phyloP scores from a whole-genome alignment of 92 coral and sea anemone genomes.

The Isaurus tuberculatus region DNA sequence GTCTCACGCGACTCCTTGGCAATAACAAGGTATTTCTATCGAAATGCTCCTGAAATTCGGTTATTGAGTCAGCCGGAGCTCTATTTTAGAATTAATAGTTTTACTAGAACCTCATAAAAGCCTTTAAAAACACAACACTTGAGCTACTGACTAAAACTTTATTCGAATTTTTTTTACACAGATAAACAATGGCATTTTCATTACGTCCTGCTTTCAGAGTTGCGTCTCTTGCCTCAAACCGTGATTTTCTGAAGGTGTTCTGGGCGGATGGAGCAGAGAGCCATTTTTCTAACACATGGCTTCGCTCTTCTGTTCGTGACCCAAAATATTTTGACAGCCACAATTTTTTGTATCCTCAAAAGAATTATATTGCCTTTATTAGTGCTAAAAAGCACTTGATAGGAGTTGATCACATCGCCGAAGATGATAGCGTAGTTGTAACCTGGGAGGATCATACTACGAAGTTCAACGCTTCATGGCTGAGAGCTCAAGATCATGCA shows the following conservation, averaged over 20 bases:
- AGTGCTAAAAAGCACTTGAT: constrained; percentile 15
- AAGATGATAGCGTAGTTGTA: constrained; percentile 15
- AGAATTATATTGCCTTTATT: not conserved
- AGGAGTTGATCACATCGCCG: constrained; percentile 13
- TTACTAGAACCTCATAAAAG: not conserved
- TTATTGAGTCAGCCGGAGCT: too few species aligned
- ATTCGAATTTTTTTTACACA: not conserved
- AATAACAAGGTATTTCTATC: too few species aligned
- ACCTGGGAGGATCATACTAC: constrained; percentile 48
- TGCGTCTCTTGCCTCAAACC: not conserved
- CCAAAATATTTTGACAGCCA: constrained; percentile 18
- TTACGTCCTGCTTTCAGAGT: constrained; percentile 25
- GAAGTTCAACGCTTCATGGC: constrained; percentile 48
- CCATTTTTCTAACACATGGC: constrained; percentile 45
- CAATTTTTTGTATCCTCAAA: not conserved
- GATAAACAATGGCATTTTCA: not conserved
- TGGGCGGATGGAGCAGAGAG: constrained; percentile 48
- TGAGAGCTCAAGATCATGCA: constrained; percentile 32
- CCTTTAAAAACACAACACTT: not conserved
- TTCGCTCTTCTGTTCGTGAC: constrained; percentile 38
- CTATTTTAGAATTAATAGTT: too few species aligned
- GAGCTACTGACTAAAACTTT: not conserved
- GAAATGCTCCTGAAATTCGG: too few species aligned
- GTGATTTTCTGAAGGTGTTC: constrained; percentile 24
- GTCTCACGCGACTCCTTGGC: too few species aligned